A percentile compares a stretch with the other conserved stretches of the same genome.
These are phyloP conservation scores for Conopomorpha cramerella DNA, from an alignment of 1,140 invertebrate species.

Conservation along the genomic window DNA sequence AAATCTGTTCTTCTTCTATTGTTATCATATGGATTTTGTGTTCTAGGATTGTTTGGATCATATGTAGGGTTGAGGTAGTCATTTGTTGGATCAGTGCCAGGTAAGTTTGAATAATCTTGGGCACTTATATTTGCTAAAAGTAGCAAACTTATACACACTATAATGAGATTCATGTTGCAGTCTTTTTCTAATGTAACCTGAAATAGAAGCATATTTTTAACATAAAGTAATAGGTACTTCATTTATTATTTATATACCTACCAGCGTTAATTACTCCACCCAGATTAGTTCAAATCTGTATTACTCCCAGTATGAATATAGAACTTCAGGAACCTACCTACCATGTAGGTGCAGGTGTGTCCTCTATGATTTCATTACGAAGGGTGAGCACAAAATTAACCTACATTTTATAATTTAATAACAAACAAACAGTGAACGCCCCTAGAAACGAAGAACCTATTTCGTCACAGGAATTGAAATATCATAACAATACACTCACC, in stretches of 20 bases:
- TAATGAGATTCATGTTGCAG: constrained; percentile 46
- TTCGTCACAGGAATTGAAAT: constrained; percentile 15
- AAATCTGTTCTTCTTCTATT: too few species aligned
- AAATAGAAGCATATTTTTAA: not conserved
- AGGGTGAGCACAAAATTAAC: constrained; percentile 16
- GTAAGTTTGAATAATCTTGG: constrained; percentile 37
- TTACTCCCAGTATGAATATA: too few species aligned
- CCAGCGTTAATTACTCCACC: too few species aligned
- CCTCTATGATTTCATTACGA: too few species aligned
- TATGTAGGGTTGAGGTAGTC: constrained; percentile 24
- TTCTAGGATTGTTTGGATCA: constrained; percentile 17
- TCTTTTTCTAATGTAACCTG: constrained; percentile 14
- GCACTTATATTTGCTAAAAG: constrained; percentile 16
- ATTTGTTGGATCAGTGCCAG: constrained; percentile 38
- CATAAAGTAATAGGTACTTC: too few species aligned
- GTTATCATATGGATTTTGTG: constrained; percentile 43
- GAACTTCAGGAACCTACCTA: too few species aligned
- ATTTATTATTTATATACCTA: too few species aligned
- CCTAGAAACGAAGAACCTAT: constrained; percentile 31
- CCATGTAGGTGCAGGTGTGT: too few species aligned
- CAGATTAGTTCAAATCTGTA: too few species aligned
- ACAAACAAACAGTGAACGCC: constrained; percentile 45
- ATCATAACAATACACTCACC: too few species aligned
- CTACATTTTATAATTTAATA: constrained; percentile 45
- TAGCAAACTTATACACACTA: constrained; percentile 19